Conservation (phyloP, 2,888 invertebrate genomes). For the Diplazon laetatorius region DNA sequence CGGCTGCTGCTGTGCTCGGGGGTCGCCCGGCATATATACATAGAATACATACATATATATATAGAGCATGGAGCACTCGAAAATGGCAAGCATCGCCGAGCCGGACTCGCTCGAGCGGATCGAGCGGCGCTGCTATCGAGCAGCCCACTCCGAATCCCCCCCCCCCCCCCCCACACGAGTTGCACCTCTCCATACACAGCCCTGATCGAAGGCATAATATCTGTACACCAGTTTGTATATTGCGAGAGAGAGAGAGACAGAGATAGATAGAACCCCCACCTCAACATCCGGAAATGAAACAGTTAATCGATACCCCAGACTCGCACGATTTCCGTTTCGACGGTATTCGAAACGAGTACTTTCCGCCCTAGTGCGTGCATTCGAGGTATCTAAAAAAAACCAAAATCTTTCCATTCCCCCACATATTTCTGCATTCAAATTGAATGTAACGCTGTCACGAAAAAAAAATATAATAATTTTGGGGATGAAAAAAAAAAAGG, state of each 20-base stretch:
- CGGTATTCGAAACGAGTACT: constrained; percentile 30
- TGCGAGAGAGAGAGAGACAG: background rate
- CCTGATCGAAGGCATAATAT: too few species aligned
- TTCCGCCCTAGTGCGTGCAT: too few species aligned
- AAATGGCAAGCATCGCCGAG: constrained; percentile 19
- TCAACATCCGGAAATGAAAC: constrained; percentile 43
- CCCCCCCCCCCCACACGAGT: background rate
- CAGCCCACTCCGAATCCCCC: background rate
- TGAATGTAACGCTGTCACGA: background rate
- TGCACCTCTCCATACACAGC: constrained; percentile 13
- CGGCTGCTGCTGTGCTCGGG: background rate
- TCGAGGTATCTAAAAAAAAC: constrained; percentile 27
- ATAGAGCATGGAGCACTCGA: background rate
- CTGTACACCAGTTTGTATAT: constrained; percentile 5
- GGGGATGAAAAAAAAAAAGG: background rate
- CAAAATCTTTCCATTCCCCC: constrained; percentile 7
- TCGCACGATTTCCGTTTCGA: constrained; percentile 53
- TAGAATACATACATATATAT: too few species aligned
- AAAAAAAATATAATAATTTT: background rate
- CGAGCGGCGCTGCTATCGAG: background rate
- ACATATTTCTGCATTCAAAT: background rate
- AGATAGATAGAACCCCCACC: constrained; percentile 5
- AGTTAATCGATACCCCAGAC: constrained; percentile 46
- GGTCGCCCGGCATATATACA: background rate
- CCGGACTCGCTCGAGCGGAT: constrained; percentile 21